Base-by-base conservation (phyloP, 2,888 invertebrate species). In the Idaea straminata region DNA sequence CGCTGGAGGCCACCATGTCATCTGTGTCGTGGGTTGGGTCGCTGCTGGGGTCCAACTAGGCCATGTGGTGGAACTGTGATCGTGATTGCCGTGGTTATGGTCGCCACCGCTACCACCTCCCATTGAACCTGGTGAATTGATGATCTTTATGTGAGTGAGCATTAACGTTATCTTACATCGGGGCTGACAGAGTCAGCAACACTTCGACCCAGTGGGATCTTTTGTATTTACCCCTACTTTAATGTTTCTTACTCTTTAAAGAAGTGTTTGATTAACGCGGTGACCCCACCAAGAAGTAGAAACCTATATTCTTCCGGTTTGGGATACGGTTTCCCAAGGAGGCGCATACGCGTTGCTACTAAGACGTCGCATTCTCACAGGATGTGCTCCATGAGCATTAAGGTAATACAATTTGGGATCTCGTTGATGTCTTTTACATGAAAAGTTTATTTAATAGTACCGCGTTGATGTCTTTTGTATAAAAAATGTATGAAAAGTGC, bases 41-140 rank as follows among this genome's bases (percentile, higher is more conserved):
- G 85, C 76, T 5, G 85, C 75, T 0, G 88, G 84, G 63, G 78
- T 83, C 90, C 93, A 93, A 77, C 87, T 88, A 0, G 92, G 90
- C 81, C 93, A 89, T 0, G 90, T 88, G 4, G 93, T 92, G 0
- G 91, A 71, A 69, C 88, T 72, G 81, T 89, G 77, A 15, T 86
- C 77, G 74, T 86, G 85, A 38, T 77, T 78, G 35, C 78, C 78
- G 64, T 86, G 85, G 63, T 82, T 82, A 57, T 81, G 83, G 36
- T 83, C 83, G 10, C 84, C 83, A 34, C 83, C 77, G 3, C 82
- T 82, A 25, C 83, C 78, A 5, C 81, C 81, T 25, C 83, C 83
- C 4, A 83, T 74, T 62, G 86, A 76, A 75, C 85, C 75, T 89
- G 58, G 6, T 6, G 47, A 47, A 47, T 47, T 47, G 47, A 47